phyloP scores from a whole-genome alignment of 2,888 invertebrate species.

The Erebia epiphron region DNA sequence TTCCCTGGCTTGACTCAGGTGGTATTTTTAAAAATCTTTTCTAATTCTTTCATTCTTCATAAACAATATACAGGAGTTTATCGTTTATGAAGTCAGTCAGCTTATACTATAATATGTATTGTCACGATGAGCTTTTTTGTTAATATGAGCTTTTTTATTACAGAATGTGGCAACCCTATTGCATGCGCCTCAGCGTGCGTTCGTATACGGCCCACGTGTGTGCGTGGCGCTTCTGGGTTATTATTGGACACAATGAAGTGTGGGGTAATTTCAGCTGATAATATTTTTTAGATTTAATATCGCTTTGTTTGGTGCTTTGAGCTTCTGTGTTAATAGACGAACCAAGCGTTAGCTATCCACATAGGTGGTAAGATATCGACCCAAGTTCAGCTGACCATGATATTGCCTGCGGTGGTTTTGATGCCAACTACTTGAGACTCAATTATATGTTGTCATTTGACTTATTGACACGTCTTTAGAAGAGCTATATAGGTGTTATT shows the following conservation, averaged over 20 bases:
- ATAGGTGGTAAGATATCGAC: too few relatives aligned
- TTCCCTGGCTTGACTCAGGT: too few relatives aligned
- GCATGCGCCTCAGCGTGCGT: conserved; percentile 55
- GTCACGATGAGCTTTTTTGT: not conserved
- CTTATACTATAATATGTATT: not conserved
- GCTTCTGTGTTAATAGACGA: conserved; percentile 47
- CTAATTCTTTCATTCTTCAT: too few relatives aligned
- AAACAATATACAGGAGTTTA: too few relatives aligned
- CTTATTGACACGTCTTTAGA: too few relatives aligned
- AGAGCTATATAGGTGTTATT: too few relatives aligned
- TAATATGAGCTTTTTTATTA: conserved; percentile 6
- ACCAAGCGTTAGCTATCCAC: not conserved
- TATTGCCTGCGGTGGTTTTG: too few relatives aligned
- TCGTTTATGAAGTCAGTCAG: too few relatives aligned
- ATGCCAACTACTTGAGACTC: too few relatives aligned
- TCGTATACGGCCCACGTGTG: conserved; percentile 47
- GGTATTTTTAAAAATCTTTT: too few relatives aligned
- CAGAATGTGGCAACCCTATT: conserved; percentile 13
- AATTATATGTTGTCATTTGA: too few relatives aligned
- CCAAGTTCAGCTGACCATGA: too few relatives aligned
- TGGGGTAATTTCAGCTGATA: conserved; percentile 66
- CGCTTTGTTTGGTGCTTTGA: conserved; percentile 57
- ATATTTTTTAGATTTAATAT: conserved; percentile 62
- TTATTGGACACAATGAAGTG: conserved; percentile 68
- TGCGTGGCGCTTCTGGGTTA: conserved; percentile 66